These are phyloP conservation scores for Seriola rivoliana DNA, from an alignment of 2,113 vertebrate genomes.

Conservation along the genomic window DNA sequence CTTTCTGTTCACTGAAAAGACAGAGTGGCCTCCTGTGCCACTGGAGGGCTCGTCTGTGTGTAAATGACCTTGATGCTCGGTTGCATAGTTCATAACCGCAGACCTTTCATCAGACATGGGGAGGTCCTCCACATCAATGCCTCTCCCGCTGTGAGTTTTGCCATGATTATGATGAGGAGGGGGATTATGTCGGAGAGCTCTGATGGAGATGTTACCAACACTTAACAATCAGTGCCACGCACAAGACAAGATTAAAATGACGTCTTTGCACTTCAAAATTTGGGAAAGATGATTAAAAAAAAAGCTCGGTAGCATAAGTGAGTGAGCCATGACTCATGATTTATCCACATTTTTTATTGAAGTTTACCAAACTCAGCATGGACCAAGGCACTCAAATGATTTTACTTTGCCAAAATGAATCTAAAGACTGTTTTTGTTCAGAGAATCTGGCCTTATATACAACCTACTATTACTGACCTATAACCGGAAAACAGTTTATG, in stretches of 20 bases:
- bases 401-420: slow-evolving; percentile 52
- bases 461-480: slow-evolving; percentile 49
- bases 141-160: slow-evolving; percentile 72
- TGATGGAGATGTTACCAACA: slow-evolving; percentile 69
- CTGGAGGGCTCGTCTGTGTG: slow-evolving; percentile 69
- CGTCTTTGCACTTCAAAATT: slow-evolving; percentile 13
- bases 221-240: slow-evolving; percentile 51
- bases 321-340: slow-evolving; percentile 37
- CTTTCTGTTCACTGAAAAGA: slow-evolving; percentile 69
- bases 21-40: slow-evolving; percentile 68
- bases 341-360: slow-evolving; percentile 73
- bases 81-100: slow-evolving; percentile 67
- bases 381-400: slow-evolving; percentile 75
- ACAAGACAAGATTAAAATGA: slow-evolving; percentile 16
- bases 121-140: slow-evolving; percentile 73
- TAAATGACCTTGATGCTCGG: slow-evolving; percentile 69
- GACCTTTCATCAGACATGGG: slow-evolving; percentile 64
- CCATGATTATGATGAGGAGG: slow-evolving; percentile 67
- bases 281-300: background rate
- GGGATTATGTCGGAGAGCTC: slow-evolving; percentile 43
- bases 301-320: background rate
- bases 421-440: slow-evolving; percentile 45
- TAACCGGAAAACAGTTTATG: slow-evolving; percentile 32
- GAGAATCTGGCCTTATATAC: slow-evolving; percentile 46
- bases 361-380: slow-evolving; percentile 72